These are phyloP conservation scores for Megastigmus dorsalis DNA, from an alignment of 2,888 invertebrate genomes.

Conservation along the genomic window DNA sequence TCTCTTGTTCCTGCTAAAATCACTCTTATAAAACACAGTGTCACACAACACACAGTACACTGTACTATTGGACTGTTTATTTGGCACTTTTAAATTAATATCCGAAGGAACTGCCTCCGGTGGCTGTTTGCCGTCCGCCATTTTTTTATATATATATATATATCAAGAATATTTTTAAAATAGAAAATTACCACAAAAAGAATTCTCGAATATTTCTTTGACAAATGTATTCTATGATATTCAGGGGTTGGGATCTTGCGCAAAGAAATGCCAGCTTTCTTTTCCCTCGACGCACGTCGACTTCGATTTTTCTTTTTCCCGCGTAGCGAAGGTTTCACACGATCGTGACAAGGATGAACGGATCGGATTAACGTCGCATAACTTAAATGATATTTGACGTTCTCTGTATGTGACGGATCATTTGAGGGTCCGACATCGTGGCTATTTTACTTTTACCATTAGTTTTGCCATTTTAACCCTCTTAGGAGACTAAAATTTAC, in stretches of 20 bases:
- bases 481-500: too few species aligned
- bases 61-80: too few species aligned
- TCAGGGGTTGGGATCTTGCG: neutral
- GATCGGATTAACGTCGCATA: conserved; percentile 36
- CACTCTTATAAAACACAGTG: too few species aligned
- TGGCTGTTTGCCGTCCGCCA: too few species aligned
- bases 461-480: neutral
- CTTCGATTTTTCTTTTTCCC: neutral
- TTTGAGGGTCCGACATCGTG: conserved; percentile 1
- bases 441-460: conserved; percentile 9
- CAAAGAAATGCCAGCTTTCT: conserved; percentile 14
- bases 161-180: neutral
- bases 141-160: too few species aligned
- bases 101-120: too few species aligned
- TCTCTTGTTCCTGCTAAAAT: too few species aligned
- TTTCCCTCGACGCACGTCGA: conserved; percentile 10
- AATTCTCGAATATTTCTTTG: conserved; percentile 18
- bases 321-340: neutral
- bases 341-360: conserved; percentile 26
- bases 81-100: too few species aligned
- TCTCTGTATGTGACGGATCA: neutral
- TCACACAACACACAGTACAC: too few species aligned
- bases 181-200: neutral
- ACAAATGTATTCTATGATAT: conserved; percentile 10
- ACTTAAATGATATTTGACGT: conserved; percentile 29